Conservation (phyloP, 2,888 invertebrate genomes). For the Cerceris rybyensis region DNA sequence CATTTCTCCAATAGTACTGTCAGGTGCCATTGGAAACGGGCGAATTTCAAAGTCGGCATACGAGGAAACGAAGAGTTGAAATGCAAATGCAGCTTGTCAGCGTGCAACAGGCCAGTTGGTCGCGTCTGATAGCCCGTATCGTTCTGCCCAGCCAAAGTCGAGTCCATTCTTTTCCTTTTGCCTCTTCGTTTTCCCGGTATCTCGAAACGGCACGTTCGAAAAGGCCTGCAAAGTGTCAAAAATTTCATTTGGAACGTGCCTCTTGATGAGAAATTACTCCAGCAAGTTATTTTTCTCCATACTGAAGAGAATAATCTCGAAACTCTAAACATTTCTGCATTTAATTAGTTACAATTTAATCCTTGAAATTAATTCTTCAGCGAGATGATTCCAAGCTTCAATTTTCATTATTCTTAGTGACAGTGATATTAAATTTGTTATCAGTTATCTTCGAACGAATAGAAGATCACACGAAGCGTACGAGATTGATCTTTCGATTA, state of each 20-base stretch:
- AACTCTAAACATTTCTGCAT: no score
- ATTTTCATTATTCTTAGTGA: no score
- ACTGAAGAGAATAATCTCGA: no score
- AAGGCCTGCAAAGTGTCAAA: constrained; percentile 35
- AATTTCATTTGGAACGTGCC: background rate
- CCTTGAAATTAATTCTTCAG: no score
- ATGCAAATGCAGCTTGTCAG: constrained; percentile 72
- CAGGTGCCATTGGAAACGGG: constrained; percentile 37
- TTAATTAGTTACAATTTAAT: no score
- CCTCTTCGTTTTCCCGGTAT: constrained; percentile 43
- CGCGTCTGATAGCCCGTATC: constrained; percentile 74
- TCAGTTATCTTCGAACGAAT: background rate
- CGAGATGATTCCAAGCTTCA: no score
- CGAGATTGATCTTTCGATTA: constrained; percentile 62
- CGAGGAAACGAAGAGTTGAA: constrained; percentile 43
- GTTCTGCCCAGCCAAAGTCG: constrained; percentile 66
- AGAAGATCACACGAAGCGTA: constrained; percentile 26
- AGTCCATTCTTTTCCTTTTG: constrained; percentile 64
- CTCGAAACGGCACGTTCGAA: constrained; percentile 29
- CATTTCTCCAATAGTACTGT: background rate
- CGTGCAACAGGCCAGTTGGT: constrained; percentile 72
- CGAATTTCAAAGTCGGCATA: constrained; percentile 48
- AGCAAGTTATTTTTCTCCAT: no score
- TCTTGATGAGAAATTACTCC: no score
- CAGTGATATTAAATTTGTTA: background rate